phyloP scores from a whole-genome alignment of 2,888 invertebrate species.

The Hirtodrosophila duncani region DNA sequence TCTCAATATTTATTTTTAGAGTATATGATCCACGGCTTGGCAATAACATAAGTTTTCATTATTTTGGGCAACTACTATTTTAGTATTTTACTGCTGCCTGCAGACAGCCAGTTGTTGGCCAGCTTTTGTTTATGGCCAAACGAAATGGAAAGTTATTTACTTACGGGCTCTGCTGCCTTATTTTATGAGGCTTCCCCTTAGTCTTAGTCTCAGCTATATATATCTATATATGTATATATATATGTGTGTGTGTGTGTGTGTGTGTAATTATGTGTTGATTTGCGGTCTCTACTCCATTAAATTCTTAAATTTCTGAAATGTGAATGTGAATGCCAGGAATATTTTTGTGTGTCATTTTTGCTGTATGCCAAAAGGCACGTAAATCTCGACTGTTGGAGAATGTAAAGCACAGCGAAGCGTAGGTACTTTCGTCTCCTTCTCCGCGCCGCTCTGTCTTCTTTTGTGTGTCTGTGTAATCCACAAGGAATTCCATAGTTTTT shows the following conservation, averaged over 20 bases:
- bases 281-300: slow-evolving; percentile 49
- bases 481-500: slow-evolving; percentile 69
- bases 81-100: slow-evolving; percentile 5
- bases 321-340: slow-evolving; percentile 44
- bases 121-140: slow-evolving; percentile 62
- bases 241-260: neutral
- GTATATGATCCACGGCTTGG: too few relatives aligned
- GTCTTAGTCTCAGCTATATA: slow-evolving; percentile 35
- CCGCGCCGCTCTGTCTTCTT: too few relatives aligned
- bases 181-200: slow-evolving; percentile 68
- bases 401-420: too few relatives aligned
- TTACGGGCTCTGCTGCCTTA: slow-evolving; percentile 50
- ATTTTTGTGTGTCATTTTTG: slow-evolving; percentile 54
- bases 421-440: too few relatives aligned
- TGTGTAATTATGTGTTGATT: slow-evolving; percentile 68
- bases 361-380: slow-evolving; percentile 51
- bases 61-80: too few relatives aligned
- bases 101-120: neutral
- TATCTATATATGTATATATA: slow-evolving; percentile 9
- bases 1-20: too few relatives aligned
- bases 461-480: slow-evolving; percentile 61
- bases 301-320: slow-evolving; percentile 57
- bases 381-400: slow-evolving; percentile 54
- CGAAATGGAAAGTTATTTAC: slow-evolving; percentile 73
- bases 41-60: too few relatives aligned